Evolutionary conservation across 2,888 invertebrate genomes (phyloP), one percentile per base, ranked within the genome.

Genomic region (Caradrina clavipalpis): DNA sequence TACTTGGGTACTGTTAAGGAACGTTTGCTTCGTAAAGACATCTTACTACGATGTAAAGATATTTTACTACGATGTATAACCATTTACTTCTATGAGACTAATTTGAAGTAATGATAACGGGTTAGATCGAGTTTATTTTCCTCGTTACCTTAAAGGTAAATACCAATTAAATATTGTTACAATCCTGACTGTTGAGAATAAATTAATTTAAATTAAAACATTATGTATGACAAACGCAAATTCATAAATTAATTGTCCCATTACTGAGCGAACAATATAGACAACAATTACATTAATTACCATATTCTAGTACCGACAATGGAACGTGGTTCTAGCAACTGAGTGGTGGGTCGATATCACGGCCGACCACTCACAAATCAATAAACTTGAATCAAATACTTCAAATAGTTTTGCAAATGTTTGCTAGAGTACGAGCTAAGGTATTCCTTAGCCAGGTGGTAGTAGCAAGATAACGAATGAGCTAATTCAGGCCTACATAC

Each of bases 241-340:
- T 49, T 60, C 21, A 21, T 21, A 59, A 31, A 47, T 74, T 19
- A 31, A 59, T 3, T 59, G 26, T 21, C n/a, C 13, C 55, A 45
- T 35, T 53, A 42, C 7, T 45, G 42, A 13, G 45, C 17, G 45
- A 74, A 66, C 42, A 67, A 66, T 42, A 55, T 59, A 69, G 39
- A 57, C 56, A 19, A 73, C 47, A 73, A 69, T 73, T 57, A 75
- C 31, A 69, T 49, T 61, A 71, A 75, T 75, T 65, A 50, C 8
- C 65, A 71, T 76, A 54, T 61, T 67, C 54, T 62, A 45, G 35
- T 45, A 55, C 22, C 50, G 45, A 72, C 22, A 55, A 62, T 66
- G 19, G 66, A 60, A 61, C 54, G 47, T 66, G 54, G 39, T 31
- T 47, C 35, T 54, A 55, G 42, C 45, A 39, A 22, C n/a, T n/a